Conservation (phyloP, 1,140 invertebrate species). For the Berghia stephanieae region DNA sequence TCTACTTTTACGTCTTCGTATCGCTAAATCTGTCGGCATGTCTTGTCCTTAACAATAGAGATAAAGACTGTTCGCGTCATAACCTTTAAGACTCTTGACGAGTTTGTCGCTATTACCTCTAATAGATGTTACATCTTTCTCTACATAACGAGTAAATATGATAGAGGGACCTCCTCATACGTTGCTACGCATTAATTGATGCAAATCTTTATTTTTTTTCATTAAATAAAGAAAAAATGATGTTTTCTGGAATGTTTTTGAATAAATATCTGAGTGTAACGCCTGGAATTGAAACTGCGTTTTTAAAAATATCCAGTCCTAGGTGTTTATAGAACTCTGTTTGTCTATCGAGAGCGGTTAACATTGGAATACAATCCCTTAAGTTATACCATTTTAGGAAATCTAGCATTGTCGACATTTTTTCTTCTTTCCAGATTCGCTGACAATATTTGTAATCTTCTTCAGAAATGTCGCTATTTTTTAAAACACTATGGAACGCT, state of each 20-base stretch:
- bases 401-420: conserved; percentile 38
- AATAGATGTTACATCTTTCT: conserved; percentile 33
- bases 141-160: conserved; percentile 41
- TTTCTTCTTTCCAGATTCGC: conserved; percentile 34
- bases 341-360: conserved; percentile 36
- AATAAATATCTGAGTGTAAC: conserved; percentile 37
- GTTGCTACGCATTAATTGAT: conserved; percentile 29
- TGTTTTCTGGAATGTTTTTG: conserved; percentile 16
- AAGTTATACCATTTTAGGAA: conserved; percentile 44
- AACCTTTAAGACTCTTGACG: conserved; percentile 31
- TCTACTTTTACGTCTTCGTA: conserved; percentile 14
- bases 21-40: conserved; percentile 35
- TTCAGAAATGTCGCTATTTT: conserved; percentile 28
- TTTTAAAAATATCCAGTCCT: conserved; percentile 43
- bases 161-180: conserved; percentile 37
- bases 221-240: conserved; percentile 34
- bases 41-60: conserved; percentile 30
- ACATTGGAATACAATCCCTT: conserved; percentile 35
- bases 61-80: conserved; percentile 41
- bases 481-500: conserved; percentile 35
- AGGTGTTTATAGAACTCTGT: conserved; percentile 28
- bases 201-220: conserved; percentile 34
- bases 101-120: conserved; percentile 8
- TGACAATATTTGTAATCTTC: conserved; percentile 36
- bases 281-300: conserved; percentile 35